Percentiles rank a stretch among this genome's conserved stretches.
Evolutionary conservation across 2,888 invertebrate genomes (phyloP).

Genomic region (Unio delphinus): DNA sequence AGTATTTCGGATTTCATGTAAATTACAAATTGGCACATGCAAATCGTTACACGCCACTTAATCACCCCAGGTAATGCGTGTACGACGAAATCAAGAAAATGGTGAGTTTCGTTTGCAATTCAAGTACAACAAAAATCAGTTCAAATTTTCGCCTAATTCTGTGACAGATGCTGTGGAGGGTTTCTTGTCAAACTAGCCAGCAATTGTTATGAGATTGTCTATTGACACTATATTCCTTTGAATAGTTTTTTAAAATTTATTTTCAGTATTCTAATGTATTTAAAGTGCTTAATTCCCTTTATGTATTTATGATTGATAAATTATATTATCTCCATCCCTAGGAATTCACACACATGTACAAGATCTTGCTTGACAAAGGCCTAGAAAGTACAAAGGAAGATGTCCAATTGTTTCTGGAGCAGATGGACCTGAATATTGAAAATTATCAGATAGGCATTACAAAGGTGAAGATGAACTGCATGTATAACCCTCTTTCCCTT

Average conservation of each 20-base stretch:
- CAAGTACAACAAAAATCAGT: too few species aligned
- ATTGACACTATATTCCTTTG: not conserved
- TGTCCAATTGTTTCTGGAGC: slow-evolving; percentile 86
- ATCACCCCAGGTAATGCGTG: too few species aligned
- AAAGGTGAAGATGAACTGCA: slow-evolving; percentile 75
- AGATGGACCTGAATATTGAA: slow-evolving; percentile 87
- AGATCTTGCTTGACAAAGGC: slow-evolving; percentile 91
- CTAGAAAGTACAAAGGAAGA: slow-evolving; percentile 87
- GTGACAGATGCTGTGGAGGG: too few species aligned
- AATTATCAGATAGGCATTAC: slow-evolving; percentile 91
- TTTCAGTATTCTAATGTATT: not conserved
- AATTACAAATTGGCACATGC: too few species aligned
- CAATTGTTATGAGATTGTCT: not conserved
- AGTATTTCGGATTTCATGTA: too few species aligned
- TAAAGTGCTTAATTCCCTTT: not conserved
- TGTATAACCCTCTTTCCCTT: too few species aligned
- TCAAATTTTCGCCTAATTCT: too few species aligned
- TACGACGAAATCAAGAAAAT: too few species aligned
- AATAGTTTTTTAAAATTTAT: not conserved
- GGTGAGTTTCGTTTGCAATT: too few species aligned
- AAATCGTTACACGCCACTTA: too few species aligned
- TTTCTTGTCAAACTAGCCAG: too few species aligned
- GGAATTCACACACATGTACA: slow-evolving; percentile 93
- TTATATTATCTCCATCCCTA: slow-evolving; percentile 41
- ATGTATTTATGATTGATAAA: not conserved